A percentile compares a stretch with the other conserved stretches of the same genome.
Conservation (phyloP, 2,113 vertebrate genomes). For the Mastomys natalensis region DNA sequence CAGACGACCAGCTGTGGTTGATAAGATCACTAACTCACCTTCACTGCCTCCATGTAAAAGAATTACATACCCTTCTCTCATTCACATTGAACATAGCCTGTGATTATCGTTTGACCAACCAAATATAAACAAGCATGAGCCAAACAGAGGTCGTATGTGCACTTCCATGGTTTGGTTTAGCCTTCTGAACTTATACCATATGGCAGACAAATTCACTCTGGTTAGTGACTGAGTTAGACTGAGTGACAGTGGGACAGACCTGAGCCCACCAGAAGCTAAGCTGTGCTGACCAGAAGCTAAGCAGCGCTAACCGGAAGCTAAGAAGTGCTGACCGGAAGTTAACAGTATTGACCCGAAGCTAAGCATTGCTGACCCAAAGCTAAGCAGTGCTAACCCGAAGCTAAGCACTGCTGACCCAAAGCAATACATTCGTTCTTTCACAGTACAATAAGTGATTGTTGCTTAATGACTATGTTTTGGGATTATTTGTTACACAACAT, state of each 20-base stretch:
- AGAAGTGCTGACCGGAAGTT: too few relatives aligned
- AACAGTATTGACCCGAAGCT: not conserved
- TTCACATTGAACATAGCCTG: not conserved
- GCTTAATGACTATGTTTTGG: not conserved
- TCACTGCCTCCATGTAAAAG: not conserved
- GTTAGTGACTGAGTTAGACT: not conserved
- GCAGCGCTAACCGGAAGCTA: too few relatives aligned
- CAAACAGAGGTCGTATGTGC: not conserved
- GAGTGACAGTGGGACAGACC: not conserved
- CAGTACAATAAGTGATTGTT: not conserved
- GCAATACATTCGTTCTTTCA: not conserved
- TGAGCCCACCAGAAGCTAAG: not conserved
- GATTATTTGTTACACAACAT: not conserved
- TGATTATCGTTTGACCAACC: not conserved
- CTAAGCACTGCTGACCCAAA: not conserved
- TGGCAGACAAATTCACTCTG: not conserved
- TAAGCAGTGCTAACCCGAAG: not conserved
- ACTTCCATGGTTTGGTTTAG: not conserved
- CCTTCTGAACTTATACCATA: not conserved
- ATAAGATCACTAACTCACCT: slow-evolving; percentile 6
- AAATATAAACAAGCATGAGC: not conserved
- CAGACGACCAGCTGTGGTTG: not conserved
- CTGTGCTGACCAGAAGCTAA: too few relatives aligned
- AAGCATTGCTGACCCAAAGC: not conserved
- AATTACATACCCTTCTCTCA: not conserved